These are phyloP conservation scores for Hycleus phaleratus DNA, from an alignment of 1,140 invertebrate species.

Conservation along the genomic window DNA sequence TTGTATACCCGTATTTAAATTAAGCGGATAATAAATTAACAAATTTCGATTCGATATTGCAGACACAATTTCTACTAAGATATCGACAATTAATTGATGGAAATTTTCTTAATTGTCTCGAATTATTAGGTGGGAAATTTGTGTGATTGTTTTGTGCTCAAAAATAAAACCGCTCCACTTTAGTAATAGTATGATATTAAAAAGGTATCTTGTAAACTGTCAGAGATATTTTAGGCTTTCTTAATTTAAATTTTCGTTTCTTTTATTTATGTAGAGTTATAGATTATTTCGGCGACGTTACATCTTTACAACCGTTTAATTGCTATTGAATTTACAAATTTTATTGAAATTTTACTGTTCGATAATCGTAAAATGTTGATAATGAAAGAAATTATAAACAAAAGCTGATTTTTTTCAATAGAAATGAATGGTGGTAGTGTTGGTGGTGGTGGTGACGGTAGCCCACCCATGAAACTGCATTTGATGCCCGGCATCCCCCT, in stretches of 20 bases:
- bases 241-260: background rate
- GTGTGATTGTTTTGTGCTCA: too few species aligned
- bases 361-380: background rate
- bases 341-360: slow-evolving; percentile 25
- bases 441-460: background rate
- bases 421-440: background rate
- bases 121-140: too few species aligned
- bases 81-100: background rate
- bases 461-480: slow-evolving; percentile 12
- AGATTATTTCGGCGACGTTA: slow-evolving; percentile 28
- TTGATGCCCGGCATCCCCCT: slow-evolving; percentile 18
- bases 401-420: background rate
- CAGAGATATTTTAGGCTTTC: slow-evolving; percentile 21
- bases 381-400: background rate
- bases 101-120: too few species aligned
- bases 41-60: slow-evolving; percentile 2
- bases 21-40: slow-evolving; percentile 14
- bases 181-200: slow-evolving; percentile 9
- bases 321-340: slow-evolving; percentile 24
- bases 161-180: slow-evolving; percentile 9
- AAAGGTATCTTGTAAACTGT: slow-evolving; percentile 19
- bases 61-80: slow-evolving; percentile 3
- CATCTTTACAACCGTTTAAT: slow-evolving; percentile 29
- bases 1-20: slow-evolving; percentile 11
- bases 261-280: slow-evolving; percentile 26